Base-by-base conservation (phyloP, 2,113 vertebrate genomes). In the Nestor notabilis region DNA sequence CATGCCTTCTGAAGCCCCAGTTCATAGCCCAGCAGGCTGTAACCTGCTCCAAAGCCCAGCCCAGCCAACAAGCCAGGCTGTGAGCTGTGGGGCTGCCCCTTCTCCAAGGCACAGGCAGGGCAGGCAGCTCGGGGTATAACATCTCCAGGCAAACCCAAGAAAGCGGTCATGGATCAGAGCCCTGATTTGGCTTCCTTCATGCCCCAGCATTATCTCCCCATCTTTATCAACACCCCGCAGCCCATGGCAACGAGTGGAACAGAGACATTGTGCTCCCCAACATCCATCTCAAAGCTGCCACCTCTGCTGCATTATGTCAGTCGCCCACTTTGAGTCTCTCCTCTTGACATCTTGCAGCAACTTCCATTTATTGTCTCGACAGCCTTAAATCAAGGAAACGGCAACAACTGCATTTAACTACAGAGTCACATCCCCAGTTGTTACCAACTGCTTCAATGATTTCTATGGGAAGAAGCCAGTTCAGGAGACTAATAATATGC, bases 321-420 rank as follows among this genome's bases (percentile, higher is more conserved):
- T 35, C 4, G 3, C 25, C 77, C 39, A 24, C 53, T 77, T 76
- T 25, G 55, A 83, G 43, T 31, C 17, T 69, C 65, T 79, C 31
- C 47, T 85, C 72, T 5, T 66, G 70, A 78, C 78, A 78, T 70
- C 85, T 39, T 77, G 71, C 94, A 94, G 75, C 50, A 92, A 88
- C 52, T 71, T 75, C 37, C 75, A 78, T 64, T 90, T 90, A 68
- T 41, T 68, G n/a, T 71, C 60, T 90, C 10, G 3, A 81, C 7
- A 11, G 72, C 52, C 72, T 44, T 49, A 21, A 93, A 76, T 44
- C 69, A 87, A 81, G 77, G 80, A 43, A 93, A 94, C 7, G 56
- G 72, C 85, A 90, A 92, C 60, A 93, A 47, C 72, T 37, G 65
- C 49, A 84, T 79, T 93, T 91, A 95, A 95, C 87, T 46, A 92